These are phyloP conservation scores for Litoditis marina DNA, from an alignment of 2,888 invertebrate species.

Conservation along the genomic window DNA sequence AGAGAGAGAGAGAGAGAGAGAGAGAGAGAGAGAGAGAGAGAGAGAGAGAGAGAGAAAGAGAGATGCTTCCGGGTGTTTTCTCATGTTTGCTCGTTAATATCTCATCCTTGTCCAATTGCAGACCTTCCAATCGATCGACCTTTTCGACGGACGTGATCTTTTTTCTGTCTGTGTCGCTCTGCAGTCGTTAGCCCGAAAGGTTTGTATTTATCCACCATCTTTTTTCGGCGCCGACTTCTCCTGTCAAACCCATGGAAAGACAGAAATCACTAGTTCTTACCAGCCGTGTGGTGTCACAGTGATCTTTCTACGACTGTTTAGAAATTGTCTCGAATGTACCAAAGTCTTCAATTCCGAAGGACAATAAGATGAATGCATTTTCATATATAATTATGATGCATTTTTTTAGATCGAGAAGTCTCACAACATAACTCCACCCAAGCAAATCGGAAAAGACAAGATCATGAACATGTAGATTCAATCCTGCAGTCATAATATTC, in stretches of 20 bases:
- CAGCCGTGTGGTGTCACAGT: too few relatives aligned
- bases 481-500: too few relatives aligned
- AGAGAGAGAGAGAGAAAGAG: too few relatives aligned
- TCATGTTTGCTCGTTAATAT: too few relatives aligned
- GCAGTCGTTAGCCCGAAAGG: slow-evolving; percentile 53
- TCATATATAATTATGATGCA: too few relatives aligned
- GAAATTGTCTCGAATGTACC: too few relatives aligned
- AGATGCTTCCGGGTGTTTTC: too few relatives aligned
- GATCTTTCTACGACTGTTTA: neutral
- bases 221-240: neutral
- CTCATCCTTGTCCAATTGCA: too few relatives aligned
- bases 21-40: neutral
- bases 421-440: slow-evolving; percentile 46
- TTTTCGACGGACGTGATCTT: slow-evolving; percentile 93
- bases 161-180: slow-evolving; percentile 73
- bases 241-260: too few relatives aligned
- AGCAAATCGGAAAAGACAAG: slow-evolving; percentile 52
- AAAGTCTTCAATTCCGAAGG: neutral
- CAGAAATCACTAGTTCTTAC: too few relatives aligned
- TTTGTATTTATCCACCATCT: slow-evolving; percentile 28
- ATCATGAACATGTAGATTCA: slow-evolving; percentile 45
- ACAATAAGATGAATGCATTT: too few relatives aligned
- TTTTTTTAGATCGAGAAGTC: slow-evolving; percentile 45
- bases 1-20: slow-evolving; percentile 6
- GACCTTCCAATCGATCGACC: slow-evolving; percentile 93